A percentile compares a stretch with the other conserved stretches of the same genome.
phyloP scores from a whole-genome alignment of 2,113 vertebrate genomes.

The Colius striatus region DNA sequence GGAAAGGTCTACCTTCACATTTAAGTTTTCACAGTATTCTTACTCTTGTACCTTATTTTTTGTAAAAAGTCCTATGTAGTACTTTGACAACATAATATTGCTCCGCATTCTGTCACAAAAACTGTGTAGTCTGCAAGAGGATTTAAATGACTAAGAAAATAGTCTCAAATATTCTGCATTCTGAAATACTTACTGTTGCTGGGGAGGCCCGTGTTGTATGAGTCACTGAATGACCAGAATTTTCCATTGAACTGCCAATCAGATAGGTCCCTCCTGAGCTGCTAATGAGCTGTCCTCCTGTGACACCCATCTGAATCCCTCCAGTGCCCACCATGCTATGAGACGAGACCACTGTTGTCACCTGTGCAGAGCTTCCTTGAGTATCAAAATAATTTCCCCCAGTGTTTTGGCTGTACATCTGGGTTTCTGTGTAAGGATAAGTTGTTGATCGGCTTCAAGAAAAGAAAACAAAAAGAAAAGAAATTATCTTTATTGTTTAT shows the following conservation, averaged over 20 bases:
- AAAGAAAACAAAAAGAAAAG: slow-evolving; percentile 49
- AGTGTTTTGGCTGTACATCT: slow-evolving; percentile 88
- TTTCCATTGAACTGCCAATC: slow-evolving; percentile 86
- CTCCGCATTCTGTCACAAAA: not conserved
- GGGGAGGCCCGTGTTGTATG: slow-evolving; percentile 85
- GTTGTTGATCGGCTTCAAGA: slow-evolving; percentile 84
- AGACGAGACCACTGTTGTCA: slow-evolving; percentile 85
- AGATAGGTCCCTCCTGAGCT: slow-evolving; percentile 85
- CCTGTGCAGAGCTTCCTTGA: slow-evolving; percentile 86
- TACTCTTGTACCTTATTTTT: not conserved
- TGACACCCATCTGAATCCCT: slow-evolving; percentile 86
- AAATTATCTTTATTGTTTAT: slow-evolving; percentile 42
- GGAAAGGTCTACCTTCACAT: not conserved
- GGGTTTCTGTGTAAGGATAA: slow-evolving; percentile 87
- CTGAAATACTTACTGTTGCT: slow-evolving; percentile 82
- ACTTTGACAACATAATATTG: not conserved
- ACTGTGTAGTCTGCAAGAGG: not conserved
- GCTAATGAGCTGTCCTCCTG: slow-evolving; percentile 86
- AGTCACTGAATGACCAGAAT: slow-evolving; percentile 84
- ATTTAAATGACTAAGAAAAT: not conserved
- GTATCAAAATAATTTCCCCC: slow-evolving; percentile 86
- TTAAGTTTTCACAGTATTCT: not conserved
- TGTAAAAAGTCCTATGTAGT: not conserved
- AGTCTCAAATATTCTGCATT: slow-evolving; percentile 1
- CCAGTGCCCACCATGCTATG: slow-evolving; percentile 87